Percentiles rank a stretch among this genome's conserved stretches.
Evolutionary conservation across 2,797 vertebrate genomes (phyloP).

Genomic region (Sebastes trivittatus): DNA sequence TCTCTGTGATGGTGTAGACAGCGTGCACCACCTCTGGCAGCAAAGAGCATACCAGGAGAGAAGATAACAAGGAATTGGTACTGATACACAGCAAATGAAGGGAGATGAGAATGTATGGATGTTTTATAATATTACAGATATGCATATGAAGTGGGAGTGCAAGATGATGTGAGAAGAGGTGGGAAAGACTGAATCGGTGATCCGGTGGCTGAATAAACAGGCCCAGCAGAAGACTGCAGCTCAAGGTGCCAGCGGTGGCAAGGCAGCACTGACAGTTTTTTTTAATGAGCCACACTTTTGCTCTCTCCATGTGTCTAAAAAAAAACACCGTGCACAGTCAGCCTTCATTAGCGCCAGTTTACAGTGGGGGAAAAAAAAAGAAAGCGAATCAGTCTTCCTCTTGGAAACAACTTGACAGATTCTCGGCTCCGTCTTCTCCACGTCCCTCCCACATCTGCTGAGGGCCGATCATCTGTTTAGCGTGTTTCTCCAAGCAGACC

Average conservation of each 20-base stretch:
- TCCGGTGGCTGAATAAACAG: slow-evolving; percentile 62
- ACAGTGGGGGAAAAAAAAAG: slow-evolving; percentile 38
- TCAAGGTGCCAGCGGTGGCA: slow-evolving; percentile 54
- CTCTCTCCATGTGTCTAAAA: slow-evolving; percentile 66
- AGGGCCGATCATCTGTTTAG: slow-evolving; percentile 66
- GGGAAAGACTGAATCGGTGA: slow-evolving; percentile 41
- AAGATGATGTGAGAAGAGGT: slow-evolving; percentile 9
- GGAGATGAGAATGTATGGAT: neutral
- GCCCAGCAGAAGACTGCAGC: slow-evolving; percentile 47
- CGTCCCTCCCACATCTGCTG: slow-evolving; percentile 66
- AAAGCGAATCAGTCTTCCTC: slow-evolving; percentile 48
- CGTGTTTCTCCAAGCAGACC: slow-evolving; percentile 53
- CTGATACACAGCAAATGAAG: neutral
- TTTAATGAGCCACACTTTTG: slow-evolving; percentile 74
- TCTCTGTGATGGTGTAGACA: slow-evolving; percentile 22
- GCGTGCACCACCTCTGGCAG: slow-evolving; percentile 5
- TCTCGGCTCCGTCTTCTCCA: slow-evolving; percentile 49
- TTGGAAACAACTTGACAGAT: slow-evolving; percentile 70
- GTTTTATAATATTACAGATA: neutral
- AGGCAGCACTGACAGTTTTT: slow-evolving; percentile 66
- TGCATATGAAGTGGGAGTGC: neutral
- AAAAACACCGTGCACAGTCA: slow-evolving; percentile 57
- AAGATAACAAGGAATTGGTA: neutral
- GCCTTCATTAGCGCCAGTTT: slow-evolving; percentile 75
- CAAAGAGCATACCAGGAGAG: neutral